These are phyloP conservation scores for Hydrozoanthus tunicans DNA, from an alignment of 64 coral and sea anemone genomes.

Conservation along the genomic window DNA sequence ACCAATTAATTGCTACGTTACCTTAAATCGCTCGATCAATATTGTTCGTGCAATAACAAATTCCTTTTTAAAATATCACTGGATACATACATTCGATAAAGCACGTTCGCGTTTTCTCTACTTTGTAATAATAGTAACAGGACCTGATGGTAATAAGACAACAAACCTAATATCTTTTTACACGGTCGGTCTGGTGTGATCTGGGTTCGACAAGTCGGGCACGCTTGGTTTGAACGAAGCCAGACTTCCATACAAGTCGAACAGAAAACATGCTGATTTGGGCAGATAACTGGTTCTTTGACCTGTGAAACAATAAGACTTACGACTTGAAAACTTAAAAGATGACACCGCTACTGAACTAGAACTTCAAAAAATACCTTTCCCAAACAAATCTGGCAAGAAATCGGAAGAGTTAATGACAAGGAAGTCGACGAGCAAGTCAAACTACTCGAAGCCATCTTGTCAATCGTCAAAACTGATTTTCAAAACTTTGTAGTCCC, in stretches of 20 bases:
- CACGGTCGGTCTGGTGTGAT: constrained; percentile 88
- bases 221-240: constrained; percentile 82
- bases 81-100: no score
- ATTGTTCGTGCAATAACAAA: no score
- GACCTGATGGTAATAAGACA: not conserved
- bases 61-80: no score
- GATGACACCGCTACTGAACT: not conserved
- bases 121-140: not conserved
- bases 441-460: constrained; percentile 51
- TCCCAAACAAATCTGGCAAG: constrained; percentile 98
- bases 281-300: constrained; percentile 94
- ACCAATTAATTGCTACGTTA: no score
- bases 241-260: constrained; percentile 93
- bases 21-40: no score
- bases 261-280: constrained; percentile 98
- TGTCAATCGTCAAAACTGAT: constrained; percentile 30
- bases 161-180: constrained; percentile 96
- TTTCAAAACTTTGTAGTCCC: not conserved
- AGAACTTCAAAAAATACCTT: constrained; percentile 61
- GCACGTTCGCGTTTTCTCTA: no score
- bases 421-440: constrained; percentile 76
- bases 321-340: not conserved
- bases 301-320: constrained; percentile 59
- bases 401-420: constrained; percentile 96
- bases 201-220: constrained; percentile 93